Conservation (phyloP, 2,888 invertebrate species). For the Drosophila nr. perissopoda region DNA sequence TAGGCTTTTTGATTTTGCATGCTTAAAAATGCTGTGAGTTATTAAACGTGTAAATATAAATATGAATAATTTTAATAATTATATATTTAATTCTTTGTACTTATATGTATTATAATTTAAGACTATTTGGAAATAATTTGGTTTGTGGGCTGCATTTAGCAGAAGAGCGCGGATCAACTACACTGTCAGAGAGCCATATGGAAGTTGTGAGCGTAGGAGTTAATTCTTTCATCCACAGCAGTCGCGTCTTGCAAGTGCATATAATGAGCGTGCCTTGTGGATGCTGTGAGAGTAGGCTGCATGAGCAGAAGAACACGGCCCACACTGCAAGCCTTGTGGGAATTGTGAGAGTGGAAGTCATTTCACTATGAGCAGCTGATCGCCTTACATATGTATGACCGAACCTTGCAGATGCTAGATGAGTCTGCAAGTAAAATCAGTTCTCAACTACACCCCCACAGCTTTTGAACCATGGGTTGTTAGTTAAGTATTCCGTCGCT, state of each 20-base stretch:
- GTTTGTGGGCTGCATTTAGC: neutral
- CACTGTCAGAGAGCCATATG: neutral
- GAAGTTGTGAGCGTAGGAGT: neutral
- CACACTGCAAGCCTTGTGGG: neutral
- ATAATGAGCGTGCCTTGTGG: neutral
- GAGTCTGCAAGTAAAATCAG: neutral
- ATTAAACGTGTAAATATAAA: neutral
- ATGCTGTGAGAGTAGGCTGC: neutral
- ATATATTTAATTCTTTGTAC: neutral
- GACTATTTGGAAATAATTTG: neutral
- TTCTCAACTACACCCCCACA: neutral
- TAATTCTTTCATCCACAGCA: neutral
- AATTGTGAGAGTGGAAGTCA: neutral
- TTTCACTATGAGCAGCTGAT: neutral
- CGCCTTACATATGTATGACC: neutral
- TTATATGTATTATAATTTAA: neutral
- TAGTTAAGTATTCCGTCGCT: neutral
- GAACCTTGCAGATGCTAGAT: neutral
- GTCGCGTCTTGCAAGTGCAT: neutral
- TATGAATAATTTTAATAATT: neutral
- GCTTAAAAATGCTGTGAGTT: neutral
- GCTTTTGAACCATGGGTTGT: neutral
- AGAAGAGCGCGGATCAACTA: slow-evolving; percentile 4
- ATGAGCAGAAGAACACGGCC: neutral
- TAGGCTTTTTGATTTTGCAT: neutral